Evolutionary conservation across 1,140 invertebrate species (phyloP).

Genomic region (Glossosoma conforme): DNA sequence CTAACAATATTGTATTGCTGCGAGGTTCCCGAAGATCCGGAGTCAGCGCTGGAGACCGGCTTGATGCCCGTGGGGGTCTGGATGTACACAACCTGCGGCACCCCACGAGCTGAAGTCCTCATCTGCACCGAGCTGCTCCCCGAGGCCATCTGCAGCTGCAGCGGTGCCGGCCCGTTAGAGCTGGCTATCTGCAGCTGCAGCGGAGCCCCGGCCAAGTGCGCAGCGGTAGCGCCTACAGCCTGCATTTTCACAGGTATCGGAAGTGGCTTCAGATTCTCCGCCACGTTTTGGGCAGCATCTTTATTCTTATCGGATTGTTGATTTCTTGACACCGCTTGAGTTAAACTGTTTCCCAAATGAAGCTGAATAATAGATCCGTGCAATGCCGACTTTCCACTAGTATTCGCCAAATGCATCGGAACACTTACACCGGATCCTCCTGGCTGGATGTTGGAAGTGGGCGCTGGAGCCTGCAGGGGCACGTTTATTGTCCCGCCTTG

Average conservation of each 20-base stretch:
- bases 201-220: conserved; percentile 40
- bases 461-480: conserved; percentile 42
- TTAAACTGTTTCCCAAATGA: conserved; percentile 33
- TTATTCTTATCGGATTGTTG: conserved; percentile 37
- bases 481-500: conserved; percentile 47
- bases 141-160: conserved; percentile 7
- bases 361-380: conserved; percentile 40
- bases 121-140: conserved; percentile 34
- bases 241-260: conserved; percentile 43
- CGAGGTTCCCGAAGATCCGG: conserved; percentile 43
- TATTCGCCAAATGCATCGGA: conserved; percentile 34
- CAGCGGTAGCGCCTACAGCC: conserved; percentile 34
- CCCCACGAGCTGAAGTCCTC: conserved; percentile 35
- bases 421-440: conserved; percentile 41
- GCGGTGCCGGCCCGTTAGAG: not conserved
- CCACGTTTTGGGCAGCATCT: conserved; percentile 22
- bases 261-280: too few species aligned
- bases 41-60: conserved; percentile 42
- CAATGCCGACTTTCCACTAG: conserved; percentile 34
- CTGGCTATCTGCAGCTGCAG: conserved; percentile 39
- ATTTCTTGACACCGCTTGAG: conserved; percentile 42
- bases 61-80: conserved; percentile 45
- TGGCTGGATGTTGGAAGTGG: conserved; percentile 37
- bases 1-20: conserved; percentile 48
- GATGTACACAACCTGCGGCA: conserved; percentile 47